These are phyloP conservation scores for Drosophila paulistorum DNA, from an alignment of 1,140 invertebrate species.

Conservation along the genomic window DNA sequence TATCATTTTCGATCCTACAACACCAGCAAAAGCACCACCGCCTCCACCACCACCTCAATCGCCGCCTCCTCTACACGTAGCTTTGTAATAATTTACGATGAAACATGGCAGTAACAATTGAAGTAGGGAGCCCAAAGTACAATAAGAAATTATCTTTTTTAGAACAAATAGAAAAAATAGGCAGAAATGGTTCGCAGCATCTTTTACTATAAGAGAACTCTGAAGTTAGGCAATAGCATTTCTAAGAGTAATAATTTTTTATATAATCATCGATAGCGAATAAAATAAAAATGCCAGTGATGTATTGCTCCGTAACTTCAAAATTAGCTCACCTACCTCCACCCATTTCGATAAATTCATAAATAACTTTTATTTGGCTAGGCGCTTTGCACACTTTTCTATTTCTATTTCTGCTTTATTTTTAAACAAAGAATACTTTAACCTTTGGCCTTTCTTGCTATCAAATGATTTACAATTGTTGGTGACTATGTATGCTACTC, in stretches of 20 bases:
- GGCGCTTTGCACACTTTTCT: slow-evolving; percentile 24
- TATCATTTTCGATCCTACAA: slow-evolving; percentile 44
- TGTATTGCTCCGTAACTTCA: too few species aligned
- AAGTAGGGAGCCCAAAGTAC: slow-evolving; percentile 15
- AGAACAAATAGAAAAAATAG: not conserved
- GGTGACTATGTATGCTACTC: slow-evolving; percentile 19
- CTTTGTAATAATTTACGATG: slow-evolving; percentile 69
- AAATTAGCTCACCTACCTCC: not conserved
- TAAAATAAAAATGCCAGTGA: too few species aligned
- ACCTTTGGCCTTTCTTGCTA: slow-evolving; percentile 62
- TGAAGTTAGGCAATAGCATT: not conserved
- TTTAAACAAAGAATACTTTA: slow-evolving; percentile 35
- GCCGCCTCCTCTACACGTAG: slow-evolving; percentile 52
- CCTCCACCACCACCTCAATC: slow-evolving; percentile 13
- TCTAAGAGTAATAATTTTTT: not conserved
- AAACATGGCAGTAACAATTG: slow-evolving; percentile 52
- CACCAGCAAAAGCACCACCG: not conserved
- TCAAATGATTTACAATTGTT: slow-evolving; percentile 54
- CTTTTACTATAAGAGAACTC: too few species aligned
- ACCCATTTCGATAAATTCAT: not conserved
- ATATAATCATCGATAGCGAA: too few species aligned
- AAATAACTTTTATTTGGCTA: not conserved
- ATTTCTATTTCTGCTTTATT: slow-evolving; percentile 1
- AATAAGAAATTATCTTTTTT: slow-evolving; percentile 44
- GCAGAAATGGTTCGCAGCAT: too few species aligned